These are phyloP conservation scores for Cremastinae sp. DNA, from an alignment of 2,888 invertebrate genomes.

Conservation along the genomic window DNA sequence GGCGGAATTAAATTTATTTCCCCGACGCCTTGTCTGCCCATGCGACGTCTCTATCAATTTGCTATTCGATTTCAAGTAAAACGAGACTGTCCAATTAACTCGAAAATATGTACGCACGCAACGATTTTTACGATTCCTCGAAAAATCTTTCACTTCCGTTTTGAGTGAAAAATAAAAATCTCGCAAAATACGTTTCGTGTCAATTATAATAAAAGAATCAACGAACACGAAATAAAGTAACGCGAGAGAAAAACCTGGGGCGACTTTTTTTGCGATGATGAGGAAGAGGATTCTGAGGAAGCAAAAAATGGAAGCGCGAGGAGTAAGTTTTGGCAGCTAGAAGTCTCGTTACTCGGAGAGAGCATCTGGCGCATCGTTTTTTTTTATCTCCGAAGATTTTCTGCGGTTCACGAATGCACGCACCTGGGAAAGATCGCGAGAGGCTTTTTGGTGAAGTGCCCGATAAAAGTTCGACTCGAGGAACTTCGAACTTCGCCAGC, in stretches of 20 bases:
- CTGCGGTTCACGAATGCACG: constrained; percentile 6
- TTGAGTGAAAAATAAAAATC: too few relatives aligned
- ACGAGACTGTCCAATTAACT: too few relatives aligned
- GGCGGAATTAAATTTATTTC: neutral
- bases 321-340: constrained; percentile 21
- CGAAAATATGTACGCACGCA: too few relatives aligned
- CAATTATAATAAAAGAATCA: neutral
- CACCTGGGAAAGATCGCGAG: constrained; percentile 51
- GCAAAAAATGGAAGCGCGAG: constrained; percentile 20
- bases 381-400: neutral
- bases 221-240: neutral
- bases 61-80: too few relatives aligned
- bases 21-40: neutral
- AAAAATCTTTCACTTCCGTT: too few relatives aligned
- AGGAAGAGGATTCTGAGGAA: constrained; percentile 4
- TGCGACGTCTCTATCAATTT: neutral
- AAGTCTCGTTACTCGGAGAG: neutral
- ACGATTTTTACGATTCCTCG: too few relatives aligned
- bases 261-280: too few relatives aligned
- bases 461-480: constrained; percentile 35
- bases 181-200: too few relatives aligned
- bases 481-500: constrained; percentile 42
- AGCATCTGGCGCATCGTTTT: constrained; percentile 33
- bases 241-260: too few relatives aligned
- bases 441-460: constrained; percentile 43